These are phyloP conservation scores for Caerostris darwini DNA, from an alignment of 1,140 invertebrate species.

Conservation along the genomic window DNA sequence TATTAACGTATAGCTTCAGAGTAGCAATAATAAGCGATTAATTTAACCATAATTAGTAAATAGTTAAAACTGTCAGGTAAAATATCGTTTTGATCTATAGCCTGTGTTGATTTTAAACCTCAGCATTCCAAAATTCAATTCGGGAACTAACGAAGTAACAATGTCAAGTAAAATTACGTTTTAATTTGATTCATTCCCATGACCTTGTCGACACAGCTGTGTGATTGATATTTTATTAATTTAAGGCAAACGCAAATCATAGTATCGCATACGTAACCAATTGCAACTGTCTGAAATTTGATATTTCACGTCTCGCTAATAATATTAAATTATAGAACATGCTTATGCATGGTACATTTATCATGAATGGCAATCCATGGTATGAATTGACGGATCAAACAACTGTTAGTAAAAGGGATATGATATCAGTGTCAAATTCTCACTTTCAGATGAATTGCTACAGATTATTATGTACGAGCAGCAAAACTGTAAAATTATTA, in stretches of 20 bases:
- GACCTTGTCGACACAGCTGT: not conserved
- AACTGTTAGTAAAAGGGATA: constrained; percentile 1
- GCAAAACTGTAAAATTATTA: too few relatives aligned
- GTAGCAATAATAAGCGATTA: too few relatives aligned
- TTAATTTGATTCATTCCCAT: not conserved
- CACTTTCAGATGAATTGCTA: not conserved
- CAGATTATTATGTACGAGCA: too few relatives aligned
- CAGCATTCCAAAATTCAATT: not conserved
- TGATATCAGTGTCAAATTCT: not conserved
- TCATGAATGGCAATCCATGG: constrained; percentile 3
- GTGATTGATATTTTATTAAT: constrained; percentile 39
- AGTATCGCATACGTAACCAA: not conserved
- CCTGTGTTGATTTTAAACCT: not conserved
- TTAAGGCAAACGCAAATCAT: constrained; percentile 14
- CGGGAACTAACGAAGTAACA: not conserved
- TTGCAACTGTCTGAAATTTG: constrained; percentile 19
- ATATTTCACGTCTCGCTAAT: constrained; percentile 30
- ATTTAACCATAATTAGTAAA: not conserved
- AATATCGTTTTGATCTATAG: not conserved
- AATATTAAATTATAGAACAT: constrained; percentile 16
- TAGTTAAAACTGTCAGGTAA: not conserved
- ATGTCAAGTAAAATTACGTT: constrained; percentile 31
- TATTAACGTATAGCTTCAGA: too few relatives aligned
- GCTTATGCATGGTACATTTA: not conserved
- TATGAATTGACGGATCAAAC: not conserved